These are phyloP conservation scores for Nephrocerus scutellatus DNA, from an alignment of 2,888 invertebrate species.

Conservation along the genomic window DNA sequence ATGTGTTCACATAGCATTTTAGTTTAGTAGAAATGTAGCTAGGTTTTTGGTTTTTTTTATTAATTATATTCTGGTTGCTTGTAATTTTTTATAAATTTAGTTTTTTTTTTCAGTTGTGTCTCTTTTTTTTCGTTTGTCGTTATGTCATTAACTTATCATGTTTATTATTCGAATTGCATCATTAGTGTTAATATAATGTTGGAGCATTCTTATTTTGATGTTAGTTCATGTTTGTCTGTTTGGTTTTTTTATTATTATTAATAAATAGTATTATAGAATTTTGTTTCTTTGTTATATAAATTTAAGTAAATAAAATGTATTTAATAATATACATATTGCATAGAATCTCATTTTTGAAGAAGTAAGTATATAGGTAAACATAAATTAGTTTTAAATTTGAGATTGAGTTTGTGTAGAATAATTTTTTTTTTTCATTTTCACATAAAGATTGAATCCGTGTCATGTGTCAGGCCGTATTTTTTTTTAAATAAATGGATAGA, in stretches of 20 bases:
- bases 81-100: conserved; percentile 22
- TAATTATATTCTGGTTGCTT: conserved; percentile 15
- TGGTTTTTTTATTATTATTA: not conserved
- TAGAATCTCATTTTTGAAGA: not conserved
- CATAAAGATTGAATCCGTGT: too few species aligned
- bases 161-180: not conserved
- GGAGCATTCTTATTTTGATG: not conserved
- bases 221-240: not conserved
- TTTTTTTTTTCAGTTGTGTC: conserved; percentile 8
- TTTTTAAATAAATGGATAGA: too few species aligned
- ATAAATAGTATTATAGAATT: not conserved
- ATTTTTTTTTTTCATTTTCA: too few species aligned
- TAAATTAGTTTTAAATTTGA: too few species aligned
- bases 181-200: not conserved
- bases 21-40: conserved; percentile 35
- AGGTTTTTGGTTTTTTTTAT: conserved; percentile 13
- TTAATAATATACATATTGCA: conserved; percentile 6
- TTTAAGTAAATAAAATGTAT: conserved; percentile 4
- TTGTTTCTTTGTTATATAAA: conserved; percentile 1
- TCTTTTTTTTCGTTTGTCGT: not conserved
- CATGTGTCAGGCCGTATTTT: too few species aligned
- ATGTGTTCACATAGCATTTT: conserved; percentile 29
- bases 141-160: not conserved
- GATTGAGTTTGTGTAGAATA: too few species aligned
- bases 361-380: too few species aligned